phyloP scores from a whole-genome alignment of 2,888 invertebrate species.

The Drosophila ustulata region DNA sequence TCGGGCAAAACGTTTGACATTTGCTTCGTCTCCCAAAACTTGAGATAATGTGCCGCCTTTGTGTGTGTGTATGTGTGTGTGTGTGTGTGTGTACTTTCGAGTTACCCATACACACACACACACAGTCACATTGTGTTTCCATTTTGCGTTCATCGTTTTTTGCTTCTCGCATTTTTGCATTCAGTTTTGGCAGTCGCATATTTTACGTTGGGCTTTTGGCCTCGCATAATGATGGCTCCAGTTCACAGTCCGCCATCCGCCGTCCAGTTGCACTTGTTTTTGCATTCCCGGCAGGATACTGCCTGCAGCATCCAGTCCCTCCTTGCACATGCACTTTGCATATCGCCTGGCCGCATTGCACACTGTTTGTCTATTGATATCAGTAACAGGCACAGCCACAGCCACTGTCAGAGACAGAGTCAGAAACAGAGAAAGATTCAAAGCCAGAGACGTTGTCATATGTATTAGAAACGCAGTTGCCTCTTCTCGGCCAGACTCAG shows the following conservation, averaged over 20 bases:
- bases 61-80: conserved; percentile 28
- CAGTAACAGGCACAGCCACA: conserved; percentile 8
- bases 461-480: neutral
- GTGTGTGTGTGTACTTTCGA: conserved; percentile 1
- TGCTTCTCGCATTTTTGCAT: conserved; percentile 23
- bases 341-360: conserved; percentile 57
- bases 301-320: conserved; percentile 7
- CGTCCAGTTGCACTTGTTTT: conserved; percentile 45
- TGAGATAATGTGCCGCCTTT: conserved; percentile 68
- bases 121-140: conserved; percentile 10
- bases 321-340: conserved; percentile 53
- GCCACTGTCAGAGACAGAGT: neutral
- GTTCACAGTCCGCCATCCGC: neutral
- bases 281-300: conserved; percentile 24
- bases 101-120: conserved; percentile 3
- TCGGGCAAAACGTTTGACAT: conserved; percentile 78
- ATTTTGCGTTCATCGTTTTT: conserved; percentile 24
- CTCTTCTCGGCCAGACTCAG: conserved; percentile 22
- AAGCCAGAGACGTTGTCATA: neutral
- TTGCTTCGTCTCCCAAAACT: conserved; percentile 55
- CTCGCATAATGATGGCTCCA: conserved; percentile 71
- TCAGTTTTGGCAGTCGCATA: conserved; percentile 55
- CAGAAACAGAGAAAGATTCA: neutral
- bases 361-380: conserved; percentile 30
- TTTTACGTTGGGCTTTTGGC: conserved; percentile 54